phyloP scores from a whole-genome alignment of 2,888 invertebrate species.

The Molorchus minor region DNA sequence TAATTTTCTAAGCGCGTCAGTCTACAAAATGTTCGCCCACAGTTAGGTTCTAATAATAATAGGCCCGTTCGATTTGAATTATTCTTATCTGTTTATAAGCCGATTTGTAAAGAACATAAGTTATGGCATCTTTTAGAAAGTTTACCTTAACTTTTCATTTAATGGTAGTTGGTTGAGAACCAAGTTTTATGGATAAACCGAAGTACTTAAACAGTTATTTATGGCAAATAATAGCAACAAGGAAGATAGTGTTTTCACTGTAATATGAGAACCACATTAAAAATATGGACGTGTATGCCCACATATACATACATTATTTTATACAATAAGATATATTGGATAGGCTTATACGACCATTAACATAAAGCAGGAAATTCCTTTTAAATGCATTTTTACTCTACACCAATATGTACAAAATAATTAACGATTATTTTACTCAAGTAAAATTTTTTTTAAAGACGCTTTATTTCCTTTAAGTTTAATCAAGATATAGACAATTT shows the following conservation, averaged over 20 bases:
- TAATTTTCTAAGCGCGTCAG: too few species aligned
- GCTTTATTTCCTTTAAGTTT: too few species aligned
- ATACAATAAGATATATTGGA: constrained; percentile 9
- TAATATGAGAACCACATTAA: constrained; percentile 20
- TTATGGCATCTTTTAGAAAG: constrained; percentile 16
- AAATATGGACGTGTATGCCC: constrained; percentile 13
- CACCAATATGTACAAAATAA: too few species aligned
- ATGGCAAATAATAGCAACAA: constrained; percentile 12
- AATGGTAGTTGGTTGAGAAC: constrained; percentile 4
- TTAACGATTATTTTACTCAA: too few species aligned
- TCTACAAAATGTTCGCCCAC: too few species aligned
- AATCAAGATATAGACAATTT: too few species aligned
- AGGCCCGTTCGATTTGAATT: constrained; percentile 1
- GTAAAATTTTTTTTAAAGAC: too few species aligned
- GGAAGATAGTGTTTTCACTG: constrained; percentile 20
- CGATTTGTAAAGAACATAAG: constrained; percentile 6
- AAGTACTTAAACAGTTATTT: constrained; percentile 19
- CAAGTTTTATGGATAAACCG: constrained; percentile 15
- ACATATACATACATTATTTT: constrained; percentile 10
- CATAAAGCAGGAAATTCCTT: constrained; percentile 18
- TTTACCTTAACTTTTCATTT: constrained; percentile 9
- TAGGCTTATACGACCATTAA: constrained; percentile 9
- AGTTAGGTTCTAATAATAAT: too few species aligned
- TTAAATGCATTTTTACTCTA: constrained; percentile 15
- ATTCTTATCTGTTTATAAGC: constrained; percentile 11